Evolutionary conservation across 2,888 invertebrate genomes (phyloP), one percentile per base, ranked within the genome.

Genomic region (Tetramorium bicarinatum): DNA sequence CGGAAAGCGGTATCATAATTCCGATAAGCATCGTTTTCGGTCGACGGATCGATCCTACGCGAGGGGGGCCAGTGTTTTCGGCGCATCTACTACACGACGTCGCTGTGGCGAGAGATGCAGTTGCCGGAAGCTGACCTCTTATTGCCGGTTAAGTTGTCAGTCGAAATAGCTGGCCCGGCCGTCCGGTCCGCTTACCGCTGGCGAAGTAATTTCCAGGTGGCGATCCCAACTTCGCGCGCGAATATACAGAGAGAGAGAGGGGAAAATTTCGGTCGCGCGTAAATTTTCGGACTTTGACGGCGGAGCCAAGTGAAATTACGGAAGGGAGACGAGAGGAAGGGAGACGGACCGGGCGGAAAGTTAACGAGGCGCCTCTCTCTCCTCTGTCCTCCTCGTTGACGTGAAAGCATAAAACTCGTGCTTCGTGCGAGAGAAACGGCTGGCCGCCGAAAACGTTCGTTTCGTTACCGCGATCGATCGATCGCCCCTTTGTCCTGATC

Each of bases 211-310:
- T 79, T 69, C 38, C 79, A 79, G 69, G 41, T 69, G 77, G 56
- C 15, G 71, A 79, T 61, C 69, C 11, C 59, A 59, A 79, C 69
- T 69, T 79, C n/a, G 38, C 74, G 34, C 64, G 49, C 64, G 38
- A 6, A 34, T 2, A 9, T 21, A 29, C 34, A 59, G 29, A 56
- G 25, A 56, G 56, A 56, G 56, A 56, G 64, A 41, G 13, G 54
- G 13, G 69, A 59, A 38, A 69, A 79, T 69, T 79, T 79, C 47
- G 59, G 13, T 47, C 41, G 47, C 41, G 47, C 47, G 69, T 69
- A 79, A 69, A 79, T 79, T 79, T 69, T 69, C 69, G 79, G 59
- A 79, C 56, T 66, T 77, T 67, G 67, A 67, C 69, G 34, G 18
- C 8, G 49, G 13, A 6, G 49, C 56, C 13, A 34, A 76, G 18